Evolutionary conservation across 1,140 invertebrate genomes (phyloP).

Genomic region (Brachionus koreanus): DNA sequence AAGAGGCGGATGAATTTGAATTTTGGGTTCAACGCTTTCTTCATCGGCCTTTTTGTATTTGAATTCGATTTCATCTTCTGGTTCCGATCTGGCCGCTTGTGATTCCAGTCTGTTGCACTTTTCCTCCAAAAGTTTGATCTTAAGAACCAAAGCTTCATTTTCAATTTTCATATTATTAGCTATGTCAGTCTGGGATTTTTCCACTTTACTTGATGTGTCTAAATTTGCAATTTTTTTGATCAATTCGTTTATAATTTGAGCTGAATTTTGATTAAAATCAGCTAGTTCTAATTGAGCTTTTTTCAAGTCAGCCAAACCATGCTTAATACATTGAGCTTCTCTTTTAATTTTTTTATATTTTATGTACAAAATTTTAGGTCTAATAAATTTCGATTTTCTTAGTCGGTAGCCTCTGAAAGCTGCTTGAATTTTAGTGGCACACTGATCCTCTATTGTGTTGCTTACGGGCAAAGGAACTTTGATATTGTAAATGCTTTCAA

Average conservation of each 20-base stretch:
- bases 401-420: constrained; percentile 4
- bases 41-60: constrained; percentile 28
- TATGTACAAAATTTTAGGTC: neutral
- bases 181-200: neutral
- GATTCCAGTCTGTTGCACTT: neutral
- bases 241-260: neutral
- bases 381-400: constrained; percentile 27
- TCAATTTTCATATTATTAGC: neutral
- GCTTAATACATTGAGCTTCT: neutral
- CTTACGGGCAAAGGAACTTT: neutral
- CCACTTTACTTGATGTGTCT: neutral
- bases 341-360: neutral
- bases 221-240: neutral
- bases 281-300: neutral
- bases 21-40: neutral
- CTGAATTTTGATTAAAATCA: neutral
- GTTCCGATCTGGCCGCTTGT: neutral
- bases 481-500: neutral
- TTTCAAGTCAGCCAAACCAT: neutral
- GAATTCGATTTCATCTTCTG: neutral
- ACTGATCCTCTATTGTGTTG: neutral
- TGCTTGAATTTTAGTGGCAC: constrained; percentile 14
- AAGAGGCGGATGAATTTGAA: constrained; percentile 18
- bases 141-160: neutral
- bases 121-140: neutral